phyloP scores from a whole-genome alignment of 2,797 vertebrate species.

The Cyprinodon diabolis region DNA sequence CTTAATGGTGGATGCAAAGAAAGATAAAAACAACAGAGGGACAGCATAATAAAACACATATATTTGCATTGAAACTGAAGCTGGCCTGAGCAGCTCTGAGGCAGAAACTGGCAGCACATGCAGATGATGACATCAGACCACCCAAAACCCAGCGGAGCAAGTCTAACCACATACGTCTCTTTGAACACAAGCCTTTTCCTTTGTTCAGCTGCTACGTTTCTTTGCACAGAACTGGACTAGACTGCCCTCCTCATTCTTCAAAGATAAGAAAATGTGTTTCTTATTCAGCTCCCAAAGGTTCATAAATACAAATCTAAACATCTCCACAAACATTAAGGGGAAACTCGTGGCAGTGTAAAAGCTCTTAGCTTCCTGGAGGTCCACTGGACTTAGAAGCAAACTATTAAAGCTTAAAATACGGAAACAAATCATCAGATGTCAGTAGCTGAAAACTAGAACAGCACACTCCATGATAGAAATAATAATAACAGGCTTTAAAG shows the following conservation, averaged over 20 bases:
- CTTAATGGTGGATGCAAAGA: conserved; percentile 33
- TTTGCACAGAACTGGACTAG: conserved; percentile 7
- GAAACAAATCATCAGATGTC: conserved; percentile 19
- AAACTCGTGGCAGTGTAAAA: conserved; percentile 1
- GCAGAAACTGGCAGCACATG: conserved; percentile 69
- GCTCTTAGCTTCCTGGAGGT: conserved; percentile 20
- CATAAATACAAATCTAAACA: conserved; percentile 12
- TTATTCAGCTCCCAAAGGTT: conserved; percentile 15
- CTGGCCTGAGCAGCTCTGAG: conserved; percentile 31
- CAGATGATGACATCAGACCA: conserved; percentile 75
- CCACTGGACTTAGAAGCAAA: conserved; percentile 40
- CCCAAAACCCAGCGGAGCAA: conserved; percentile 70
- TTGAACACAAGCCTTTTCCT: conserved; percentile 7
- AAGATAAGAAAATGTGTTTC: conserved; percentile 30
- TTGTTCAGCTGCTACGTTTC: conserved; percentile 8
- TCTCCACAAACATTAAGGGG: conserved; percentile 18
- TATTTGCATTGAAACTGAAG: conserved; percentile 64
- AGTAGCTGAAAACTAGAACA: conserved; percentile 25
- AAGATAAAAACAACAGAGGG: conserved; percentile 54
- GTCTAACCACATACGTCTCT: conserved; percentile 70
- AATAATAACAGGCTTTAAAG: background rate
- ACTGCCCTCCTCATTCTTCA: conserved; percentile 35
- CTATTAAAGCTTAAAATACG: conserved; percentile 46
- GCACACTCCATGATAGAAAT: conserved; percentile 15
- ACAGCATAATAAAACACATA: conserved; percentile 32